Conservation (phyloP, 2,797 vertebrate genomes). For the Pseudopleuronectes americanus region DNA sequence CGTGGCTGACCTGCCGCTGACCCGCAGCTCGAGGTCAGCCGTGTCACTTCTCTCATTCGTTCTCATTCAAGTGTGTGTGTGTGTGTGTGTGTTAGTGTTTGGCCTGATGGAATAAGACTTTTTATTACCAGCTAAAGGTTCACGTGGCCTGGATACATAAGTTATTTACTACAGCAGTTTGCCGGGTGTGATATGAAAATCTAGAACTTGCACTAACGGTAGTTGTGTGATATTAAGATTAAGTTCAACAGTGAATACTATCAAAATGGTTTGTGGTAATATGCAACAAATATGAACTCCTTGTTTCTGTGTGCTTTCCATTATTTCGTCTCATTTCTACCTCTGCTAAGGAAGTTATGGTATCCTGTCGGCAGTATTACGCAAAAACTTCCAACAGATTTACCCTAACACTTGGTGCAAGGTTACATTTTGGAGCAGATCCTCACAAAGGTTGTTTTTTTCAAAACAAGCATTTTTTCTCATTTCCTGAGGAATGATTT, state of each 20-base stretch:
- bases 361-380: too few species aligned
- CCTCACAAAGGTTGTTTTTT: too few species aligned
- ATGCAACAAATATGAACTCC: background rate
- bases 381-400: too few species aligned
- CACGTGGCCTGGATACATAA: background rate
- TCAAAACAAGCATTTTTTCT: too few species aligned
- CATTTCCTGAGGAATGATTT: too few species aligned
- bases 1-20: slow-evolving; percentile 87
- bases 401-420: too few species aligned
- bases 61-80: slow-evolving; percentile 73
- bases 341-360: too few species aligned
- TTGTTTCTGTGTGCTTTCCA: background rate
- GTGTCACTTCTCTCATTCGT: slow-evolving; percentile 87
- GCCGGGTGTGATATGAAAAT: background rate
- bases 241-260: background rate
- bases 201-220: background rate
- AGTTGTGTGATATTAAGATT: background rate
- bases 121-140: slow-evolving; percentile 7
- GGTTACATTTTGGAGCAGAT: too few species aligned
- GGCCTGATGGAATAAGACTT: slow-evolving; percentile 23
- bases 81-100: slow-evolving; percentile 69
- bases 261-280: background rate
- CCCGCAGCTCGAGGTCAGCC: slow-evolving; percentile 85
- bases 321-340: too few species aligned
- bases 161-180: background rate